These are phyloP conservation scores for Caenorhabditis panamensis DNA, from an alignment of 2,888 invertebrate species.

Conservation along the genomic window DNA sequence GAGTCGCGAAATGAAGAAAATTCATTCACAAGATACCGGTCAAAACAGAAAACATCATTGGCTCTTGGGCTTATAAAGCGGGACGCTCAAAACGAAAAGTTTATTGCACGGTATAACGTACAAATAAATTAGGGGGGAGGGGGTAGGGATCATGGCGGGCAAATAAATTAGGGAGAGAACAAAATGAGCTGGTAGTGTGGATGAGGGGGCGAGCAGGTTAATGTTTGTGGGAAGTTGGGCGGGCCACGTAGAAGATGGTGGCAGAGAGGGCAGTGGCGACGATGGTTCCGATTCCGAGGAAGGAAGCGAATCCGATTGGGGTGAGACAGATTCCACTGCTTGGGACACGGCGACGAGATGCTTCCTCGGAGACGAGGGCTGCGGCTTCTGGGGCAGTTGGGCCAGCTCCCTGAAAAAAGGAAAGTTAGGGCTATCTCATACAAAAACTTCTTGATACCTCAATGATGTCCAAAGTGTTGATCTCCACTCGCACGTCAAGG, in stretches of 20 bases:
- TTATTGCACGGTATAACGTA: constrained; percentile 58
- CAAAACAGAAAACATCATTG: constrained; percentile 39
- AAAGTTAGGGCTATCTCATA: not conserved
- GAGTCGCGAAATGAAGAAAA: constrained; percentile 23
- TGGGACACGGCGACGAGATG: constrained; percentile 36
- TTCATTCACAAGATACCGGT: constrained; percentile 53
- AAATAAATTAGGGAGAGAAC: constrained; percentile 51
- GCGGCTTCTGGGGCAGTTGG: constrained; percentile 58
- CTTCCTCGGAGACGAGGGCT: constrained; percentile 53
- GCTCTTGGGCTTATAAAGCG: constrained; percentile 28
- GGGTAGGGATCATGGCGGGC: constrained; percentile 43
- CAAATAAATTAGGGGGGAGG: constrained; percentile 42
- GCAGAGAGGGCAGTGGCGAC: constrained; percentile 69
- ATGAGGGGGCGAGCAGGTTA: constrained; percentile 21
- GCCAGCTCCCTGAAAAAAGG: constrained; percentile 48
- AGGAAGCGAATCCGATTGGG: constrained; percentile 68
- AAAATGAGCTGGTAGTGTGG: constrained; percentile 7
- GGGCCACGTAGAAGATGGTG: constrained; percentile 66
- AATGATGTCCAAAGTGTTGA: constrained; percentile 72
- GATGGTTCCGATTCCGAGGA: constrained; percentile 68
- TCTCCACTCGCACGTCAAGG: constrained; percentile 72
- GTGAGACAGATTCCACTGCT: constrained; percentile 64
- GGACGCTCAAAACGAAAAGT: constrained; percentile 47
- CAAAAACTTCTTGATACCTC: constrained; percentile 53
- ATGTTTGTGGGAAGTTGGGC: constrained; percentile 63